Conservation (phyloP, 1,140 invertebrate genomes). For the Arion vulgaris region DNA sequence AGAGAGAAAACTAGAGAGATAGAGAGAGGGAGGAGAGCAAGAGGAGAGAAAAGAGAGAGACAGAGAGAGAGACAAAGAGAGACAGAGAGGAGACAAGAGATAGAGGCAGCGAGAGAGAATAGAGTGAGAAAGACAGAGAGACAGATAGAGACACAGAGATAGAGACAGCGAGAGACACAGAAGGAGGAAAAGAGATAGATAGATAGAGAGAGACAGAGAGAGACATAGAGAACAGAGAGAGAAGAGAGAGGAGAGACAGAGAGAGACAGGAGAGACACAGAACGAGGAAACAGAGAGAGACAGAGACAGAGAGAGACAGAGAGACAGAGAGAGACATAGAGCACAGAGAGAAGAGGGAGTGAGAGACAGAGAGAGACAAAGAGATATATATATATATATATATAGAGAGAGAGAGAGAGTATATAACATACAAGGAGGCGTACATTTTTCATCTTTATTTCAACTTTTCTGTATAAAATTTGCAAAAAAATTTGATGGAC, state of each 20-base stretch:
- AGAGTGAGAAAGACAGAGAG: too few species aligned
- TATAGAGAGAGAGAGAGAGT: too few species aligned
- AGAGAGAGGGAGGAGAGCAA: too few species aligned
- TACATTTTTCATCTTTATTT: constrained; percentile 4
- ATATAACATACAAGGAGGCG: neutral
- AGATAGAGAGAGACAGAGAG: too few species aligned
- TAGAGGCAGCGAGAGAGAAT: neutral
- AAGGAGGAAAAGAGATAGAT: constrained; percentile 26
- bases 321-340: too few species aligned
- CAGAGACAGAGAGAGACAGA: constrained; percentile 19
- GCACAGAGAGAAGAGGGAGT: too few species aligned
- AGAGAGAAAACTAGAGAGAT: too few species aligned
- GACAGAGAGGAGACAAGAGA: neutral
- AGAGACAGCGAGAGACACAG: neutral
- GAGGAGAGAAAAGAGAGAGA: neutral
- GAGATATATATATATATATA: too few species aligned
- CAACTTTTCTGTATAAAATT: constrained; percentile 14
- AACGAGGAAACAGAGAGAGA: constrained; percentile 36
- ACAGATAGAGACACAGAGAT: constrained; percentile 5
- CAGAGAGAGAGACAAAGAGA: too few species aligned
- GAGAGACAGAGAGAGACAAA: too few species aligned
- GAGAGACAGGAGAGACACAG: constrained; percentile 1
- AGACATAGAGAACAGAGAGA: too few species aligned
- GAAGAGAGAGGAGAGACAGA: constrained; percentile 11
- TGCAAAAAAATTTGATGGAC: too few species aligned